Evolutionary conservation across 2,113 vertebrate species (phyloP), one percentile per base, ranked within the genome.

Genomic region (Solenodon paradoxus): DNA sequence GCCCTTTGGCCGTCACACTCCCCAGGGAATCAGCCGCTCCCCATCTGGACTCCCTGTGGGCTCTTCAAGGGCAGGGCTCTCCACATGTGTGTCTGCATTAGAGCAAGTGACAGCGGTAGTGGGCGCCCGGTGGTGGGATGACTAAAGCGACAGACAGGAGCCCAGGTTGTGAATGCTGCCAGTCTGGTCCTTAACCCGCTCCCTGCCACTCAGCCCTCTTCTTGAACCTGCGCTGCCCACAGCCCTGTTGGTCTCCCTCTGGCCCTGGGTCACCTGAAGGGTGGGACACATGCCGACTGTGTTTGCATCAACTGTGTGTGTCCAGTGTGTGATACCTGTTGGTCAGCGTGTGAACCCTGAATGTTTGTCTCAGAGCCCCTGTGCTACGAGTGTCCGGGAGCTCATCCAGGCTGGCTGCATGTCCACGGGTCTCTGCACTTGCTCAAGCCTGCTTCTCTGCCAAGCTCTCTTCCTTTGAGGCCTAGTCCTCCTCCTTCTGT

Each of bases 151-250:
- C 11, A 68, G 49, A 63, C 0, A 1, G 12, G 9, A 75, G 32
- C 8, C 13, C 12, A 15, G 11, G 61, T 22, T 40, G 24, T 2
- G 3, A 53, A 57, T 2, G 6, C 19, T 19, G 3, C 12, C 19
- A 13, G 61, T 0, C 0, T 1, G 0, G 0, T 47, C 28, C 49
- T 74, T 22, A 1, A 30, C 49, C 63, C 38, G 5, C 32, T 38
- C 24, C 42, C 51, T 72, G 40, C 45, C 51, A 13, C 74, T 79
- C 74, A 15, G 86, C 66, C 64, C 24, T 30, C n/a, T n/a, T n/a
- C n/a, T n/a, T n/a, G n/a, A n/a, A n/a, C n/a, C n/a, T n/a, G n/a
- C n/a, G n/a, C n/a, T n/a, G n/a, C n/a, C n/a, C n/a, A n/a, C n/a
- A n/a, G n/a, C n/a, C n/a, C n/a, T n/a, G n/a, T n/a, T n/a, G n/a